Evolutionary conservation across 2,797 vertebrate genomes (phyloP), one percentile per base, ranked within the genome.

Genomic region (Phrynocephalus forsythii): DNA sequence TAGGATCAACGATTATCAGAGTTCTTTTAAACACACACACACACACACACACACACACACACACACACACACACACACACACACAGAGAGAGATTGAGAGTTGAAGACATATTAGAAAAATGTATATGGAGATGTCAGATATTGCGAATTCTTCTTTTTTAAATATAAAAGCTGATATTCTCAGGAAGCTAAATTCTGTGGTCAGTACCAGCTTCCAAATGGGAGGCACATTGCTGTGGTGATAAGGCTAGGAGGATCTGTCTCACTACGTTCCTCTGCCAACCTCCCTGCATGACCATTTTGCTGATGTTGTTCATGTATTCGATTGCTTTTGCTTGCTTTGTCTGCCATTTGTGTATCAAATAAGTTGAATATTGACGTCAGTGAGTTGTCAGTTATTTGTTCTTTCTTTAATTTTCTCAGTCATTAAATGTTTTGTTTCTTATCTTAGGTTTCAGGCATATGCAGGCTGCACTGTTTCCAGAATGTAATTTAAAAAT

Each of bases 1-100:
- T 93, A 84, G 90, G 93, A 91, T 95, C 90, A 94, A 77, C 83
- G 82, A 92, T 92, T 80, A 90, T 82, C 88, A 84, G 82, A 68
- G 88, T 90, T 93, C 92, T 82, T 87, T 87, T 90, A 79, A 86
- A 89, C 91, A 92, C n/a, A 30, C 52, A 30, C 30, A 79, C n/a
- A 52, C 8, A 60, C 38, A 38, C 38, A 38, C 38, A 38, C 38
- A 38, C 38, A 38, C 38, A 38, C 38, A 38, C 38, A 38, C n/a
- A 30, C 52, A 30, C 30, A 44, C 38, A 38, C 38, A 38, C 38
- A 38, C 38, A 38, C 38, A 38, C 38, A 38, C 3, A 79, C 28
- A 30, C 6, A 56, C 1, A 56, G 52, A 56, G 52, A 56, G 52
- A 56, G 52, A 56, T 6, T 9, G 1, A 52, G 9, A 56, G 83